Evolutionary conservation across 2,797 vertebrate species (phyloP).

Genomic region (Tapirus indicus): DNA sequence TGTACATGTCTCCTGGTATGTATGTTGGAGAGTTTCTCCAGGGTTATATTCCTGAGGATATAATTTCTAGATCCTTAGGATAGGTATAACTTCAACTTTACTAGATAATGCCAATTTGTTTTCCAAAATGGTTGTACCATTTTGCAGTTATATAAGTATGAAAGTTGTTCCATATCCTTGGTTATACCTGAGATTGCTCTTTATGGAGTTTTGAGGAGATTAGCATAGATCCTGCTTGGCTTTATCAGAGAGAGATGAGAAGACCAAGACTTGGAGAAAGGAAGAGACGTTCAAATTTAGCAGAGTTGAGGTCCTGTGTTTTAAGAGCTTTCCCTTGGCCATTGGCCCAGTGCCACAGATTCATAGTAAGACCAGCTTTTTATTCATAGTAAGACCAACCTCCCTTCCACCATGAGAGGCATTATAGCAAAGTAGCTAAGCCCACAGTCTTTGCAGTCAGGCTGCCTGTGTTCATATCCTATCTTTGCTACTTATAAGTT

Average conservation of each 20-base stretch:
- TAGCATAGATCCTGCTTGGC: background rate
- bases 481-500: background rate
- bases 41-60: background rate
- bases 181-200: background rate
- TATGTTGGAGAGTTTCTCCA: background rate
- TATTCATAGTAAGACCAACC: background rate
- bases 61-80: background rate
- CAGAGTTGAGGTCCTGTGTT: background rate
- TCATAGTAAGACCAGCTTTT: background rate
- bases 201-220: background rate
- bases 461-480: background rate
- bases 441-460: background rate
- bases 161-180: background rate
- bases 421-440: background rate
- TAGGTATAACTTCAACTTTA: background rate
- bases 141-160: background rate
- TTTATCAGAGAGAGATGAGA: constrained; percentile 27
- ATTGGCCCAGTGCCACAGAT: background rate
- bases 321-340: background rate
- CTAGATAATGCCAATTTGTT: background rate
- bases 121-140: background rate
- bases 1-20: background rate
- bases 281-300: background rate
- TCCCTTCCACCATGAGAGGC: background rate
- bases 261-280: background rate